A percentile compares a stretch with the other conserved stretches of the same genome.
Evolutionary conservation across 2,113 vertebrate genomes (phyloP).

Genomic region (Neogobius melanostomus): DNA sequence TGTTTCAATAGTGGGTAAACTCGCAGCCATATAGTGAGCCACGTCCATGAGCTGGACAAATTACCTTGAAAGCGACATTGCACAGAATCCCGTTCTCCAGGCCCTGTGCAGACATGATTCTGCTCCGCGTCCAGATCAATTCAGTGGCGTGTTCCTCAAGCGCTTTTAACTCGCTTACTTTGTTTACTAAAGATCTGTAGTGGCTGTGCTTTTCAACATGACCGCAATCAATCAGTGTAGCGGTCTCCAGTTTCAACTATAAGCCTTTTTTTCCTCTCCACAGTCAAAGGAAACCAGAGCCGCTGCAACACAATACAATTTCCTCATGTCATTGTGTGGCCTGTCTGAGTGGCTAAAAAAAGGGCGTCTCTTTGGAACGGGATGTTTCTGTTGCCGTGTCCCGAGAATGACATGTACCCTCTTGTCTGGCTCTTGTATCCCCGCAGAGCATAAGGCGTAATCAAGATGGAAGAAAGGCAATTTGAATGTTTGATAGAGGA

Average conservation of each 20-base stretch:
- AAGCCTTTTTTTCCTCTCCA: conserved; percentile 17
- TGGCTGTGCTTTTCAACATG: conserved; percentile 6
- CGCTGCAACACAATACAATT: conserved; percentile 57
- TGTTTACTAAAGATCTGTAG: neutral
- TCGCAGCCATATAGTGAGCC: too few relatives aligned
- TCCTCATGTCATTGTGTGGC: conserved; percentile 54
- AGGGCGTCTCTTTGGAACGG: conserved; percentile 42
- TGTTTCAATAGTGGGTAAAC: too few relatives aligned
- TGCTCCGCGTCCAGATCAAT: neutral
- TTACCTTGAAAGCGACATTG: neutral
- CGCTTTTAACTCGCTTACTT: neutral
- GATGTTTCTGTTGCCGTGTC: conserved; percentile 51
- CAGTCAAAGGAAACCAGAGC: conserved; percentile 48
- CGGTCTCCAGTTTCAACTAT: conserved; percentile 11
- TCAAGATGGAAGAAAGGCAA: neutral
- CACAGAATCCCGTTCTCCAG: neutral
- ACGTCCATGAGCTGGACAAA: too few relatives aligned
- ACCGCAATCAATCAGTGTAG: conserved; percentile 25
- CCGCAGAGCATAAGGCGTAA: neutral
- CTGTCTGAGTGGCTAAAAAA: conserved; percentile 8
- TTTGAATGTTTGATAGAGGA: neutral
- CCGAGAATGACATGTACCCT: conserved; percentile 16
- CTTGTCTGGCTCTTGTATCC: neutral
- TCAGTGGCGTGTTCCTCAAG: neutral
- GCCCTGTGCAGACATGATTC: neutral